Base-by-base conservation (phyloP, 2,113 vertebrate genomes). In the Callospermophilus lateralis region DNA sequence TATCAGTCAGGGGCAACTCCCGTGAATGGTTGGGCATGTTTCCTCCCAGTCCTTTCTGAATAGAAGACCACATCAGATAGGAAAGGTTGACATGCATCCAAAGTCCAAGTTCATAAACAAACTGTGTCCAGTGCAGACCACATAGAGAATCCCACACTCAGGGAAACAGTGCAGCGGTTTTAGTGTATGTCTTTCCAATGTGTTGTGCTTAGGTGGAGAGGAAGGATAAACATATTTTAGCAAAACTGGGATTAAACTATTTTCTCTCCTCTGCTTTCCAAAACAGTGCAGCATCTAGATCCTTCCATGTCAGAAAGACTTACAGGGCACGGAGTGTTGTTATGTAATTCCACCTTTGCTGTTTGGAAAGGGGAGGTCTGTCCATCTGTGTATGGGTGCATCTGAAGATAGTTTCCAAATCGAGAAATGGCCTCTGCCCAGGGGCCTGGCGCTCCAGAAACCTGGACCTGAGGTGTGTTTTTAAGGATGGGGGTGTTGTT, bases 121-220 rank as follows among this genome's bases (percentile, higher is more conserved):
- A 63, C 65, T 42, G 16, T 37, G 48, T 45, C 28, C 19, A 15
- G 28, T 9, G 30, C 4, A 39, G 81, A 84, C 55, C 34, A 48
- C 3, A 17, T 19, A 13, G 22, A 48, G 48, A 70, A 20, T 8
- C 48, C 32, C 37, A 8, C 39, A 22, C 39, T 45, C 53, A 11
- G 8, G 19, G 22, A n/a, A n/a, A n/a, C 0, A 16, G 6, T 13
- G 10, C 9, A 8, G 1, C 1, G 0, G 0, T 1, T 34, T 39
- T 0, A 39, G 34, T 8, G 5, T 26, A 0, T 24, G 3, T 74
- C 48, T 84, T 84, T 42, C 53, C 3, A 1, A 30, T 2, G 8
- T 2, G 6, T 13, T 34, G 3, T 2, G 28, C 45, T 70, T 39
- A 26, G 5, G 3, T 17, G 68, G 51, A 15, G 11, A 32, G 3